phyloP scores from a whole-genome alignment of 2,113 vertebrate genomes.

The Elgaria multicarinata region DNA sequence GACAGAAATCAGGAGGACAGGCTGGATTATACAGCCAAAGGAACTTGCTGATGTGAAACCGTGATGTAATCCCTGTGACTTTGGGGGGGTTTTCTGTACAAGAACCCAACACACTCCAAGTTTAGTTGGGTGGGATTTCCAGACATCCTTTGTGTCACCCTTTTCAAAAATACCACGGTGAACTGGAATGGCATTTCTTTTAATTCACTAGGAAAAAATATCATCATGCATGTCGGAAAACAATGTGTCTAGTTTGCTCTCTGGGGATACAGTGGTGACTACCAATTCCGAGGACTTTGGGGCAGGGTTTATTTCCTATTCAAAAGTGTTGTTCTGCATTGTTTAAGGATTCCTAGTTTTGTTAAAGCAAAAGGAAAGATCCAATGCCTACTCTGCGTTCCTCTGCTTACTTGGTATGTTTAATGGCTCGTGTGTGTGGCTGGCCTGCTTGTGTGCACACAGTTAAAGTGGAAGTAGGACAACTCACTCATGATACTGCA shows the following conservation, averaged over 20 bases:
- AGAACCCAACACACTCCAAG: background rate
- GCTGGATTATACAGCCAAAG: background rate
- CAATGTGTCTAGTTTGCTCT: background rate
- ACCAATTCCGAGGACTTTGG: background rate
- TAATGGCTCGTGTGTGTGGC: background rate
- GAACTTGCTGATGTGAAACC: background rate
- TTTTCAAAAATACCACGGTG: background rate
- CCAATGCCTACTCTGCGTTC: background rate
- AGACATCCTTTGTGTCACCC: background rate
- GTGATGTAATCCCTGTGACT: too few relatives aligned
- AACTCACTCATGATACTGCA: background rate
- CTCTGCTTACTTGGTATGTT: background rate
- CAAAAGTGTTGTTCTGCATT: background rate
- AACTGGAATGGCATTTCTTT: background rate
- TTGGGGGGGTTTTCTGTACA: background rate
- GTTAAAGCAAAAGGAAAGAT: background rate
- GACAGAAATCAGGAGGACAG: background rate
- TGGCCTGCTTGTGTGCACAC: background rate
- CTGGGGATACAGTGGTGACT: background rate
- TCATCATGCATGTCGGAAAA: background rate
- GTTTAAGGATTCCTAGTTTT: background rate
- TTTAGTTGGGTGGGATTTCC: background rate
- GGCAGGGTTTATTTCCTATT: background rate
- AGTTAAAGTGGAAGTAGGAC: background rate
- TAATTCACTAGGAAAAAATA: background rate